Base-by-base conservation (phyloP, 1,140 invertebrate genomes). In the Carcinoscorpius rotundicauda region DNA sequence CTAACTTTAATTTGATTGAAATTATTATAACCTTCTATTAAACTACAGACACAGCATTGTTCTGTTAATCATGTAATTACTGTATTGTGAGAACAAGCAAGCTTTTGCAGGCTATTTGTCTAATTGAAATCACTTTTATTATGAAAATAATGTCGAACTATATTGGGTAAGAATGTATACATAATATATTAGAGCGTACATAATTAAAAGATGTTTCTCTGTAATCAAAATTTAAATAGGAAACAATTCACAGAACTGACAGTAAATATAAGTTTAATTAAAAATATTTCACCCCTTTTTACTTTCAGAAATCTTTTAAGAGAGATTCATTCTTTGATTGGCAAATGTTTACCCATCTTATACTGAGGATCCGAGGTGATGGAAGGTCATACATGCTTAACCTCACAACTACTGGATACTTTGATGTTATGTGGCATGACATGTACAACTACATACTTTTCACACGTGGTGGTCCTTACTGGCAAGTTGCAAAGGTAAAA, bases 391-490 rank as follows among this genome's bases (percentile, higher is more conserved):
- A 97, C 75, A 74, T 86, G 67, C 73, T 97, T 29, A 90, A 89
- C 76, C 76, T 98, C 60, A 78, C 81, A 55, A 82, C 81, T 0
- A 80, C 83, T 68, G 85, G 85, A 9, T 82, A 82, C 62, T 88
- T 82, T 72, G 92, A 97, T 75, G 74, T 94, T 6, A 79, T 80
- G 9, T 93, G 87, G 86, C 86, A 91, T 75, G 89, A 97, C 78
- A 80, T 87, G 11, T 93, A 86, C 75, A 81, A 84, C 71, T 97
- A 86, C 78, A 80, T 86, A 0, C 73, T 98, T 0, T 91, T 86
- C 74, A 98, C 95, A 0, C 83, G 91, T 78, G 95, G 95, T 58
- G 95, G 95, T 0, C 95, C 95, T 6, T 96, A 97, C 75, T 98
- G 95, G 95, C 94, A 98, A 80, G 78, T 85, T 65, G 82, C 86